Percentiles rank a stretch among this genome's conserved stretches.
phyloP scores from a whole-genome alignment of 1,140 invertebrate genomes.

The Theocolax elegans region DNA sequence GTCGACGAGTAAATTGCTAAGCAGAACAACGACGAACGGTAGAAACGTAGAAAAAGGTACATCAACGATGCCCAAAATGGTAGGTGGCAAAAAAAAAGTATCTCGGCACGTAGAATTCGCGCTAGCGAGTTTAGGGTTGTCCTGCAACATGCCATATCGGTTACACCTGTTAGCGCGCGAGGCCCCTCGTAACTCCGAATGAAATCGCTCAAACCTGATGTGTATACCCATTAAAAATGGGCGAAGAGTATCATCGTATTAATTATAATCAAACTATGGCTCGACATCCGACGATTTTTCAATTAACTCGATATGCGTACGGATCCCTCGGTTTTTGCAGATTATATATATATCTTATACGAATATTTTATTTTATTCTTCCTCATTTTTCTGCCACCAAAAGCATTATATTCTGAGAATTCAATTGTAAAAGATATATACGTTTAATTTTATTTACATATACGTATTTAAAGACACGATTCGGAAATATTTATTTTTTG shows the following conservation, averaged over 20 bases:
- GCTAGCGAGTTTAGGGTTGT: neutral
- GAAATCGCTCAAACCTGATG: no score
- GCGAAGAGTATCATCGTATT: no score
- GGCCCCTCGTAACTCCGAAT: no score
- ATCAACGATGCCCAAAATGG: neutral
- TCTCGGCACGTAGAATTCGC: neutral
- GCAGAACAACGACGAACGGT: neutral
- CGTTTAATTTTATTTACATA: no score
- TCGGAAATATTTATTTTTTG: no score
- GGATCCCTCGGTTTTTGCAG: neutral
- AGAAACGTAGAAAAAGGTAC: neutral
- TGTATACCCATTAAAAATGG: no score
- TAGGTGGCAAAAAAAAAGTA: neutral
- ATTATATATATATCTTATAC: no score
- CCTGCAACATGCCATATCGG: slow-evolving; percentile 33
- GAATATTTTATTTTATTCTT: no score
- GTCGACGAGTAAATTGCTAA: slow-evolving; percentile 8
- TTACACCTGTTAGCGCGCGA: slow-evolving; percentile 28
- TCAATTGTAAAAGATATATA: no score
- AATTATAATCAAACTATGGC: slow-evolving; percentile 37
- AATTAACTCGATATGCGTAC: slow-evolving; percentile 7
- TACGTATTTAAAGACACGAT: no score
- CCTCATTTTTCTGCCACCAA: no score
- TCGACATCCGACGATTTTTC: slow-evolving; percentile 9
- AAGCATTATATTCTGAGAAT: no score